phyloP scores from a whole-genome alignment of 1,140 invertebrate genomes.

The Atta texana region DNA sequence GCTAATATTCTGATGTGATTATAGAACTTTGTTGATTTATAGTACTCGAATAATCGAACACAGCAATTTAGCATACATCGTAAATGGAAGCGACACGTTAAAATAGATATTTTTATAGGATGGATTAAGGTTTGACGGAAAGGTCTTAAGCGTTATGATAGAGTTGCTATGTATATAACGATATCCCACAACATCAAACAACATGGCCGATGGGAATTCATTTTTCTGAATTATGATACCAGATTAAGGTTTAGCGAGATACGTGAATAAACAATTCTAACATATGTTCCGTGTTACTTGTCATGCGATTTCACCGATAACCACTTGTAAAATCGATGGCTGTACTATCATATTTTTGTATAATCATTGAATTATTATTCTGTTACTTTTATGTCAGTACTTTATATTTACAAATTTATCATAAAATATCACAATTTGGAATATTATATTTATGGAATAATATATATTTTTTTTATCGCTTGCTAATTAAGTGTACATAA shows the following conservation, averaged over 20 bases:
- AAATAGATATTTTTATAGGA: constrained; percentile 35
- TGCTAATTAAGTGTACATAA: not conserved
- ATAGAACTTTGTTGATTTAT: not conserved
- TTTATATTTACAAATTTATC: not conserved
- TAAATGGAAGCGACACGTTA: constrained; percentile 8
- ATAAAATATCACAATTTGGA: constrained; percentile 22
- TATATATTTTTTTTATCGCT: not conserved
- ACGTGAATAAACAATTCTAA: constrained; percentile 75
- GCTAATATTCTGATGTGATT: not conserved
- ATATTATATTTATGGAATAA: constrained; percentile 4
- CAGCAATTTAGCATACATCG: not conserved
- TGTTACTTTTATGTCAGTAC: not conserved
- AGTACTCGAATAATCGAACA: not conserved
- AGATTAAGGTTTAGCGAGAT: constrained; percentile 67
- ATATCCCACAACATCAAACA: constrained; percentile 73
- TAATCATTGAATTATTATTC: constrained; percentile 18
- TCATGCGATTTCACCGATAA: constrained; percentile 53
- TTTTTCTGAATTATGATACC: constrained; percentile 66
- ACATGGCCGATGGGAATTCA: constrained; percentile 71
- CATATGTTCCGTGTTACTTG: constrained; percentile 75
- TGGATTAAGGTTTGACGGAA: constrained; percentile 45
- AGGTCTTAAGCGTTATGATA: constrained; percentile 66
- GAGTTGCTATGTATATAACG: constrained; percentile 76
- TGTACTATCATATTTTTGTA: constrained; percentile 6
- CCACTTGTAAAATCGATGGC: constrained; percentile 49